Evolutionary conservation across 2,797 vertebrate species (phyloP), one percentile per base, ranked within the genome.

Genomic region (Phrynocephalus forsythii): DNA sequence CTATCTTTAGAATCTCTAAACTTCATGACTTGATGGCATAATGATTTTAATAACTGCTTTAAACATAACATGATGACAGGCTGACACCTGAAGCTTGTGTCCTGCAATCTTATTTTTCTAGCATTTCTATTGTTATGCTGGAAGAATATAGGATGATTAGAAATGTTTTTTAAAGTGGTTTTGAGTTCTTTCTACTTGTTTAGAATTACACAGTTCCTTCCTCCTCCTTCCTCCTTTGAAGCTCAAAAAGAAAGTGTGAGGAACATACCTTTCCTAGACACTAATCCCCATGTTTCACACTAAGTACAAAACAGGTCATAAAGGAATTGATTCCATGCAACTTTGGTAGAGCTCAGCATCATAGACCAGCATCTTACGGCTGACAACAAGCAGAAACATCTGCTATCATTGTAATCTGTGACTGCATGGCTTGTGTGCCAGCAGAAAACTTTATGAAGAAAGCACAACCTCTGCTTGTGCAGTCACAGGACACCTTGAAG

Each of bases 1-100:
- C 96, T 97, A 96, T 95, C 96, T 96, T 96, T 95, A 89, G 93
- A 90, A 84, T 85, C 88, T 93, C 93, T 90, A 91, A 95, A 94
- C 94, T 90, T 96, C 93, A 94, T 86, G 90, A 94, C 91, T 89
- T 96, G 96, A 96, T 95, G 93, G 92, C 95, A 95, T 96, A 96
- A 97, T 96, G 91, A 95, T 93, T 95, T 96, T 96, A 97, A 97
- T 96, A 96, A 95, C 94, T 93, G 94, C 95, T 94, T 96, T 94
- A 92, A 92, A 89, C 89, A 88, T 92, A 95, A 94, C 95, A 92
- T 26, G 86, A 91, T 95, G 95, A 96, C 95, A 97, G 93, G 93
- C 30, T 96, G 96, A 96, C 96, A 97, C 79, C 60, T 15, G 4
- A 94, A 75, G 87, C 93, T 94, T 95, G 91, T 93, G 94, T 96